phyloP scores from a whole-genome alignment of 1,140 invertebrate genomes.

The Vanessa atalanta region DNA sequence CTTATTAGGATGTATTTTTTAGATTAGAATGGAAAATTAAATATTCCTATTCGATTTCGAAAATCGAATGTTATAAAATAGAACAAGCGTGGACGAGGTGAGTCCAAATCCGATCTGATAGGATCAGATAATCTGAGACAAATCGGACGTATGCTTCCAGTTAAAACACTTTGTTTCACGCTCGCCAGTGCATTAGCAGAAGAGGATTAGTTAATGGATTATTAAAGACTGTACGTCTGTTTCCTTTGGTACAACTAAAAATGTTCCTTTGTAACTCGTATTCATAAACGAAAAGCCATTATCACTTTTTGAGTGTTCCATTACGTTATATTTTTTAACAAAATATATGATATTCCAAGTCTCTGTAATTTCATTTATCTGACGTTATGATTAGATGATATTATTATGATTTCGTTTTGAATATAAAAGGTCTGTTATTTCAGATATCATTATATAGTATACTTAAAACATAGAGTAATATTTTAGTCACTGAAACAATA shows the following conservation, averaged over 20 bases:
- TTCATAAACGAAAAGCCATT: slow-evolving; percentile 13
- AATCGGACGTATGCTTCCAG: not conserved
- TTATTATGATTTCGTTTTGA: not conserved
- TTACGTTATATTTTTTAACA: not conserved
- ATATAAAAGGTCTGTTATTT: not conserved
- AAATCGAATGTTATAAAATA: not conserved
- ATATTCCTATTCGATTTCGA: not conserved
- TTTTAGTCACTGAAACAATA: slow-evolving; percentile 5
- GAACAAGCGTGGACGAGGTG: not conserved
- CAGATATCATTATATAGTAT: not conserved
- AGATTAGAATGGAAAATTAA: not conserved
- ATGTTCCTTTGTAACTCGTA: slow-evolving; percentile 11
- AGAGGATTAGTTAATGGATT: slow-evolving; percentile 37
- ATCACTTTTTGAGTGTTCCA: not conserved
- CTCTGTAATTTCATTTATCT: slow-evolving; percentile 1
- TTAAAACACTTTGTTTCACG: slow-evolving; percentile 30
- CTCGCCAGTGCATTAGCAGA: slow-evolving; percentile 32
- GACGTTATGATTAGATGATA: not conserved
- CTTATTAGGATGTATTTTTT: no score
- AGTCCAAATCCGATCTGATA: slow-evolving; percentile 7
- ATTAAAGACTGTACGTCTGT: slow-evolving; percentile 27
- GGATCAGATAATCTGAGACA: slow-evolving; percentile 1
- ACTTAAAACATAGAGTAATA: not conserved
- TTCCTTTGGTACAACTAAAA: slow-evolving; percentile 11
- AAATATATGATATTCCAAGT: not conserved